Evolutionary conservation across 2,113 vertebrate species (phyloP).

Genomic region (Corythoichthys haematopterus): DNA sequence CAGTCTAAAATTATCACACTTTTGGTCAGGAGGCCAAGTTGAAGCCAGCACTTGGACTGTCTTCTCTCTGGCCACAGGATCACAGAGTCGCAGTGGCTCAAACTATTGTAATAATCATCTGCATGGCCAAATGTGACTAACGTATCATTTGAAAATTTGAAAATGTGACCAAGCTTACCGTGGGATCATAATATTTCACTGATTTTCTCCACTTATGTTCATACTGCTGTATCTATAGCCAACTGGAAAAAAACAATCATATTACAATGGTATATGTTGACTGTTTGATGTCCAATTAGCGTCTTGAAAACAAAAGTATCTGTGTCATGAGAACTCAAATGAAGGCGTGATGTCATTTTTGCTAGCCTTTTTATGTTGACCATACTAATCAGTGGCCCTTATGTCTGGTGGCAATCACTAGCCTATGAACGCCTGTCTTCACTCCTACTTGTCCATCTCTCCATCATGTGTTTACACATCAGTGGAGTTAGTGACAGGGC

Average conservation of each 20-base stretch:
- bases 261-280: slow-evolving; percentile 3
- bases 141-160: slow-evolving; percentile 5
- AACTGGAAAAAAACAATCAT: neutral
- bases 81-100: slow-evolving; percentile 31
- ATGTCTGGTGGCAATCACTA: slow-evolving; percentile 43
- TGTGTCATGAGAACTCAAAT: slow-evolving; percentile 31
- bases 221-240: neutral
- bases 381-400: slow-evolving; percentile 40
- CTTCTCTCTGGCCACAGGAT: slow-evolving; percentile 51
- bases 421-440: slow-evolving; percentile 40
- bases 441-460: slow-evolving; percentile 28
- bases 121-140: slow-evolving; percentile 16
- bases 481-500: slow-evolving; percentile 63
- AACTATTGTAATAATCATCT: slow-evolving; percentile 38
- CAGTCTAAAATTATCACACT: slow-evolving; percentile 78
- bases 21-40: slow-evolving; percentile 69
- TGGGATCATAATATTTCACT: slow-evolving; percentile 11
- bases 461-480: slow-evolving; percentile 56
- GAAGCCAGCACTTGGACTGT: slow-evolving; percentile 55
- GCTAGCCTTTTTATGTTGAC: slow-evolving; percentile 29
- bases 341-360: slow-evolving; percentile 22
- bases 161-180: slow-evolving; percentile 1
- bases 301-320: slow-evolving; percentile 7
- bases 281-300: slow-evolving; percentile 20
- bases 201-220: neutral